phyloP scores from a whole-genome alignment of 2,113 vertebrate species.

The Stomatorhinus ivindoensis region DNA sequence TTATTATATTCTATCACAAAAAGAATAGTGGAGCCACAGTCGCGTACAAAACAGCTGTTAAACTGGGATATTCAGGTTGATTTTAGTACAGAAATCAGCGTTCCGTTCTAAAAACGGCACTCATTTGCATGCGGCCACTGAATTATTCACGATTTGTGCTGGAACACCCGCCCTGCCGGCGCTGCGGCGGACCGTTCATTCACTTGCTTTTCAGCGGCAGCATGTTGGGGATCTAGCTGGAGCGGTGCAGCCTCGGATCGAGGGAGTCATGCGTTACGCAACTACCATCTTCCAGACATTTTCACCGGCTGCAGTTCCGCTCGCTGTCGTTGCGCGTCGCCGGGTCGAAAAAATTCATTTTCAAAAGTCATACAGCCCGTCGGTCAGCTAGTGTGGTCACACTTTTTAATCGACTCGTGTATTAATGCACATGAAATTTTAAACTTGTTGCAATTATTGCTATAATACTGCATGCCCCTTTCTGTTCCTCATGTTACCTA shows the following conservation, averaged over 20 bases:
- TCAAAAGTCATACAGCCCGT: neutral
- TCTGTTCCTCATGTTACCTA: neutral
- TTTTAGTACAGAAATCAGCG: neutral
- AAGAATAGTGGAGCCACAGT: neutral
- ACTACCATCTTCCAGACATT: conserved; percentile 25
- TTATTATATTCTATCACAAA: neutral
- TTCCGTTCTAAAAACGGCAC: neutral
- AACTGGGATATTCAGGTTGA: neutral
- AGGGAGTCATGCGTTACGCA: conserved; percentile 27
- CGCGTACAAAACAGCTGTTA: neutral
- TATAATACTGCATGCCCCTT: neutral
- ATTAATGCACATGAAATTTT: neutral
- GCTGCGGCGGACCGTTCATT: neutral
- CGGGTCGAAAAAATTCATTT: neutral
- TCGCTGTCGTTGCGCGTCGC: neutral
- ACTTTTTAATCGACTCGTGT: neutral
- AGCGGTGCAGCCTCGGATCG: neutral
- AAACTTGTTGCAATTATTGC: neutral
- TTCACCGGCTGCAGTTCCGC: neutral
- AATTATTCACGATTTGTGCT: conserved; percentile 13
- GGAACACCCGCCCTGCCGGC: neutral
- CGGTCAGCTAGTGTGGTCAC: neutral
- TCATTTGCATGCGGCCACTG: neutral
- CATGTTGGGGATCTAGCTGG: neutral
- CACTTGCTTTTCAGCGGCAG: neutral